Conservation (phyloP, 2,888 invertebrate genomes). For the Mongoloraphidia duomilia region DNA sequence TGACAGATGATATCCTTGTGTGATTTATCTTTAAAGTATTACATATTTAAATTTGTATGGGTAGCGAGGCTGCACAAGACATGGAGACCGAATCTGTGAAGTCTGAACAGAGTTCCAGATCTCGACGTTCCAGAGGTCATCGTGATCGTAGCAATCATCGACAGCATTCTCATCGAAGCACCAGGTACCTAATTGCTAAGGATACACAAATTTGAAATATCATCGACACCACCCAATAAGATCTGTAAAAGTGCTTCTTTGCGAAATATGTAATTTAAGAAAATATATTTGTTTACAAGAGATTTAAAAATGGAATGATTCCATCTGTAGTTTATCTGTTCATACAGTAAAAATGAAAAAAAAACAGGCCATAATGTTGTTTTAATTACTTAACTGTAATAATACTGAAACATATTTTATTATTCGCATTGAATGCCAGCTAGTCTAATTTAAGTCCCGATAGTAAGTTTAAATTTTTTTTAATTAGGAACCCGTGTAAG, state of each 20-base stretch:
- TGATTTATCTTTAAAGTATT: not conserved
- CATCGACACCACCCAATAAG: not conserved
- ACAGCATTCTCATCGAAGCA: conserved; percentile 50
- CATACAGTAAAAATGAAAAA: too few species aligned
- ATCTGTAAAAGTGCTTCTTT: conserved; percentile 2
- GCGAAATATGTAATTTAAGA: conserved; percentile 3
- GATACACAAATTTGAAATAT: not conserved
- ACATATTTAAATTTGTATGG: conserved; percentile 21
- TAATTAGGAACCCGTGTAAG: too few species aligned
- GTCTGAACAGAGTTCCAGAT: conserved; percentile 79
- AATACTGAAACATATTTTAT: too few species aligned
- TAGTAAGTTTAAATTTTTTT: conserved; percentile 1
- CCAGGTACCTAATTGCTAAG: conserved; percentile 33
- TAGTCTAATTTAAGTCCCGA: conserved; percentile 1
- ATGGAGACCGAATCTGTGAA: conserved; percentile 93
- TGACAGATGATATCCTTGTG: not conserved
- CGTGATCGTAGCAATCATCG: conserved; percentile 39
- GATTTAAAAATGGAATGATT: too few species aligned
- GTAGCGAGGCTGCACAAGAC: conserved; percentile 36
- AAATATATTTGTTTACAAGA: not conserved
- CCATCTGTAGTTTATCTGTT: too few species aligned
- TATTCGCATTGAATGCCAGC: not conserved
- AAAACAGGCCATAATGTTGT: too few species aligned
- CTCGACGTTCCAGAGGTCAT: conserved; percentile 51
- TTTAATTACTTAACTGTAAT: too few species aligned